These are phyloP conservation scores for Tilapia sparmanii DNA, from an alignment of 2,113 vertebrate genomes.

Conservation along the genomic window DNA sequence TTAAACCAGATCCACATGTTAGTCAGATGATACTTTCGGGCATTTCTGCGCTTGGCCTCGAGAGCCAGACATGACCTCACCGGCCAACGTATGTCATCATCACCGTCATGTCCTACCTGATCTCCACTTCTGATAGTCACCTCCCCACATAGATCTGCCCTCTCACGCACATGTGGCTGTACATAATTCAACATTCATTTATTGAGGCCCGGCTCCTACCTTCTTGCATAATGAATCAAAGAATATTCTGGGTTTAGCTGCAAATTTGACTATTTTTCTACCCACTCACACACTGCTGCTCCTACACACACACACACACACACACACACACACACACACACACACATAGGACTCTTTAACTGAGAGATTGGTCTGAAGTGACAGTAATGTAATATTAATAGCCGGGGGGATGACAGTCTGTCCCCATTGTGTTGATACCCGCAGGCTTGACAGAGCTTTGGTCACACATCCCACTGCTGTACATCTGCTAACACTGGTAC, in stretches of 20 bases:
- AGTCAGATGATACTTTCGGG: conserved; percentile 47
- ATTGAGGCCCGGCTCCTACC: conserved; percentile 17
- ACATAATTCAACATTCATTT: conserved; percentile 54
- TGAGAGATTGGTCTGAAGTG: conserved; percentile 65
- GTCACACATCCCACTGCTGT: conserved; percentile 65
- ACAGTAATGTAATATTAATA: conserved; percentile 73
- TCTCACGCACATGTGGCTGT: conserved; percentile 24
- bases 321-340: neutral
- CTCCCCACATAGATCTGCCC: conserved; percentile 9
- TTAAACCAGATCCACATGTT: conserved; percentile 60
- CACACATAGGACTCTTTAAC: conserved; percentile 38
- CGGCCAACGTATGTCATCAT: conserved; percentile 20
- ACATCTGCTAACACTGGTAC: conserved; percentile 63
- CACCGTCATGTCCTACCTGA: conserved; percentile 32
- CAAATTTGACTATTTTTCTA: conserved; percentile 31
- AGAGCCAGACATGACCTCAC: conserved; percentile 66
- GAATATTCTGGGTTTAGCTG: conserved; percentile 20
- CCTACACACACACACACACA: neutral
- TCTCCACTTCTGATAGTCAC: conserved; percentile 44
- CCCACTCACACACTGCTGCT: neutral
- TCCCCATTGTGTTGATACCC: conserved; percentile 63
- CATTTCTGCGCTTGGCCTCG: conserved; percentile 2
- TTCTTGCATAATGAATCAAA: conserved; percentile 55
- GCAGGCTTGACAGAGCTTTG: conserved; percentile 68
- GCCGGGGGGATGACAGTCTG: conserved; percentile 62